Evolutionary conservation across 2,113 vertebrate genomes (phyloP), one percentile per base, ranked within the genome.

Genomic region (Cyphotilapia sp.): DNA sequence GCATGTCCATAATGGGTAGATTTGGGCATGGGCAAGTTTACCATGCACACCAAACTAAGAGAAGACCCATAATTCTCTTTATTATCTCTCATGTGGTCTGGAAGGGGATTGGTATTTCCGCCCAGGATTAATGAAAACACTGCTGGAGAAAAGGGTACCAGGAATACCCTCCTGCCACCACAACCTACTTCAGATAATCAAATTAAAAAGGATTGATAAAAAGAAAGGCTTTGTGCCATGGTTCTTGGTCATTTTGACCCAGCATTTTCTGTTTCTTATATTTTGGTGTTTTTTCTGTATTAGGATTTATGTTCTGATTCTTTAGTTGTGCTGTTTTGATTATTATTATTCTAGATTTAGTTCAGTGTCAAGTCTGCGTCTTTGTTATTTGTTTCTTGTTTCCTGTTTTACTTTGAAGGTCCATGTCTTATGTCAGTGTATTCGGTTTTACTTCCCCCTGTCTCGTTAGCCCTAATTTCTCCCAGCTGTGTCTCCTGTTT

Each of bases 61-160:
- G 69, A 16, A 76, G 69, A 76, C 69, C 40, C 13, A 45, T 16
- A 45, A 45, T 14, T 74, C 40, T 45, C 40, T 47, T 33, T 33
- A 76, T 47, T 17, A 76, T 76, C 69, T 29, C 40, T 76, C 40
- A 0, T 76, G 22, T 74, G 22, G 8, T 27, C 3, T 76, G 6
- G 40, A 76, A 76, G 40, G 5, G 14, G 16, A 0, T 11, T 27
- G 14, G 22, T 1, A 7, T 17, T 16, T 66, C 0, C 0, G 4
- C 9, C 5, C n/a, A 74, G 38, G 22, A 27, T 42, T 0, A 74
- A 45, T 7, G 69, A 74, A 74, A 74, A 74, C 40, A 10, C 24
- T 47, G 69, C 22, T 74, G 22, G 38, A 17, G 22, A 27, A 45
- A 27, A 2, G 22, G 40, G 8, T 45, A 45, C 69, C n/a, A 29